Evolutionary conservation across 2,113 vertebrate species (phyloP), one percentile per base, ranked within the genome.

Genomic region (Sterrhoptilus dennistouni): DNA sequence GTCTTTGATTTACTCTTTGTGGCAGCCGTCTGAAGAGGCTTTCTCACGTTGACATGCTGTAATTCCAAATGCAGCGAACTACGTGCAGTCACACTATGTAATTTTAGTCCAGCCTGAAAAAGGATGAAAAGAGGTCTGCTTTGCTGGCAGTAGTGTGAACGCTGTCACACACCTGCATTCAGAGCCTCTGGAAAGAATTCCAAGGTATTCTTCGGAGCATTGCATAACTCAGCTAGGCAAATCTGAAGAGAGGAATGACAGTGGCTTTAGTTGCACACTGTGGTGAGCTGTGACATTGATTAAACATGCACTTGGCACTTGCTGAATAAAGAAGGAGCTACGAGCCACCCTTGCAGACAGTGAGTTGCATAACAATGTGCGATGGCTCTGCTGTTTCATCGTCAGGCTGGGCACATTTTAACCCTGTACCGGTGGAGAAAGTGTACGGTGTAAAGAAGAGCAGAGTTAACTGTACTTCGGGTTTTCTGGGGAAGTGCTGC

Each of bases 171-270:
- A 95, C 96, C 95, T 97, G 95, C 96, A 44, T 94, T 94, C 95
- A 95, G 93, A 97, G 96, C 95, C 94, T 94, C 95, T 89, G 92
- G 95, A 96, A 96, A 96, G 93, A 96, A 95, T 96, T 97, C 94
- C 97, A 90, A 95, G 96, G 87, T 98, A 97, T 93, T 96, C 84
- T 97, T 97, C 88, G 24, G 97, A 97, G 97, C 97, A 95, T 98
- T 98, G 98, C 98, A 98, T 98, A 98, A 98, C 97, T 98, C 94
- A 98, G 83, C 86, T 89, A 96, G 96, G 95, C 90, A 83, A 64
- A 96, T 96, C 54, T 78, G 92, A 83, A 75, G 91, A 91, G 84
- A 75, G 54, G 69, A 96, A 77, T 91, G 96, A 92, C 93, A 83
- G 91, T 94, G 95, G 91, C 96, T 96, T 93, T 61, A 91, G 93